These are phyloP conservation scores for Cataglyphis cursor DNA, from an alignment of 2,888 invertebrate genomes.

Conservation along the genomic window DNA sequence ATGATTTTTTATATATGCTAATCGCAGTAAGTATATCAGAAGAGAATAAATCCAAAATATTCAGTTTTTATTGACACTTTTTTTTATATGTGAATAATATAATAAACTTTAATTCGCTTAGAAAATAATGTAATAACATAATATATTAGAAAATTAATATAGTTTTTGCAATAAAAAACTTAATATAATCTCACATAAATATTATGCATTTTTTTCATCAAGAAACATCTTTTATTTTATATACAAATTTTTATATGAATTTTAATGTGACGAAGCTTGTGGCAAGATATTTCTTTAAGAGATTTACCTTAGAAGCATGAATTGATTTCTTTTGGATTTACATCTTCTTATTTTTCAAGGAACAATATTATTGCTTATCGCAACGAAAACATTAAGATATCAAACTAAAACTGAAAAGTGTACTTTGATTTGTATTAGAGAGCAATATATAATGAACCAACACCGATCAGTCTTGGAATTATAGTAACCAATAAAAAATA, in stretches of 20 bases:
- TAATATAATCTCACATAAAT: not conserved
- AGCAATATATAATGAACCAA: slow-evolving; percentile 84
- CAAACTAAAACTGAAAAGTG: slow-evolving; percentile 31
- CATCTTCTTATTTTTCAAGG: not conserved
- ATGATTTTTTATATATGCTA: not conserved
- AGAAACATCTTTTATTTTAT: not conserved
- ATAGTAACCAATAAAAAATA: slow-evolving; percentile 84
- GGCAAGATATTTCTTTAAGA: not conserved
- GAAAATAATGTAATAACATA: not conserved
- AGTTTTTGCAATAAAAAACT: not conserved
- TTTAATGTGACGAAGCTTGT: not conserved
- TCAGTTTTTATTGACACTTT: not conserved
- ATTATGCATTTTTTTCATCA: not conserved
- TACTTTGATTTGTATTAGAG: slow-evolving; percentile 64
- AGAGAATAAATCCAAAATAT: slow-evolving; percentile 17
- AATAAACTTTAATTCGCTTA: not conserved
- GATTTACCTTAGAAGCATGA: not conserved
- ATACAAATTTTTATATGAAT: not conserved
- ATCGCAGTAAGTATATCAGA: not conserved
- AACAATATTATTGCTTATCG: slow-evolving; percentile 3
- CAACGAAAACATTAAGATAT: not conserved
- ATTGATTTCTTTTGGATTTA: slow-evolving; percentile 25
- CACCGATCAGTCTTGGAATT: slow-evolving; percentile 87
- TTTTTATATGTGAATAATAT: not conserved
- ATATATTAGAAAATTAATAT: not conserved